Percentiles rank a stretch among this genome's conserved stretches.
Evolutionary conservation across 37 sponge, comb jelly and placozoan genomes (phyloP).

Genomic region (Halisarca cf. caerulea): DNA sequence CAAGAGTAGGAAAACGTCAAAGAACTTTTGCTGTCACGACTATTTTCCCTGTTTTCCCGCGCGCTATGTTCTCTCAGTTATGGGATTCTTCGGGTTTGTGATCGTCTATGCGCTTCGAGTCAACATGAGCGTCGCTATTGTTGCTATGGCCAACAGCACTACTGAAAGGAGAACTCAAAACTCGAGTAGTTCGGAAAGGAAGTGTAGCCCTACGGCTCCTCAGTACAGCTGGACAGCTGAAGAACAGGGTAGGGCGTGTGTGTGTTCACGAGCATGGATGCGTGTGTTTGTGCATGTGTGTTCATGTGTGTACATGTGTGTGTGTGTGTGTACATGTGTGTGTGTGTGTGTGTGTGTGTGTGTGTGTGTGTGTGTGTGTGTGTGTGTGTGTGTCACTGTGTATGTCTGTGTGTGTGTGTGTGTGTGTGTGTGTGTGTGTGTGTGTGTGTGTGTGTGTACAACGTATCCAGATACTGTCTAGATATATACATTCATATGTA

Average conservation of each 20-base stretch:
- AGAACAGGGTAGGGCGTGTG: background rate
- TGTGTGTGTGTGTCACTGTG: too few species aligned
- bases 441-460: too few species aligned
- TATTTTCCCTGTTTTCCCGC: constrained; percentile 65
- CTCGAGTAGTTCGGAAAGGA: background rate
- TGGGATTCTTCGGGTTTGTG: constrained; percentile 72
- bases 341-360: too few species aligned
- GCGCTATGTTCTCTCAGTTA: constrained; percentile 70
- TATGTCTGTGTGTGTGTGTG: too few species aligned
- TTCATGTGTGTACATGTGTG: too few species aligned
- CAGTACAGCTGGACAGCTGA: background rate
- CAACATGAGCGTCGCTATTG: constrained; percentile 87
- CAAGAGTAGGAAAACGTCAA: background rate
- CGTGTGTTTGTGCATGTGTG: too few species aligned
- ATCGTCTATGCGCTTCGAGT: constrained; percentile 90
- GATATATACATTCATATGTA: too few species aligned
- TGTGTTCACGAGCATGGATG: too few species aligned
- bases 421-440: too few species aligned
- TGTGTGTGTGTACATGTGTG: too few species aligned
- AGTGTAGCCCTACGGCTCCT: constrained; percentile 2
- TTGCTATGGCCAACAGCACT: constrained; percentile 74
- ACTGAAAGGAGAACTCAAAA: background rate
- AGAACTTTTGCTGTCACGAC: constrained; percentile 23
- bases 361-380: too few species aligned
- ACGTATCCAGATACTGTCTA: too few species aligned